A percentile compares a stretch with the other conserved stretches of the same genome.
Conservation (phyloP, 2,888 invertebrate genomes). For the Cylloceria caligata region DNA sequence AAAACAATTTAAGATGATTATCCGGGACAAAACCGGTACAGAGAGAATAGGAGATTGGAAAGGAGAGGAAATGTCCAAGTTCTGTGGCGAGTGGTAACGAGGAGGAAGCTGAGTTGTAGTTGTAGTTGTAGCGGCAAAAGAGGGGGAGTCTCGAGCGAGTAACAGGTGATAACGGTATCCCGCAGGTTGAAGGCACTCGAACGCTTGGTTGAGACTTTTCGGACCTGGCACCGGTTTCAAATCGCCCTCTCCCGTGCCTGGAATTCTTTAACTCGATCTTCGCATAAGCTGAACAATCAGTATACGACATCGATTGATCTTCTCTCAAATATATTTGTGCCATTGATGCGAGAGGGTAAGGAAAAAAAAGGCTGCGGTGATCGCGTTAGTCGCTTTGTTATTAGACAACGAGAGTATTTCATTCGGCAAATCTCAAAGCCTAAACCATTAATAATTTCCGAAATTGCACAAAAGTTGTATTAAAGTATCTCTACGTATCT, state of each 20-base stretch:
- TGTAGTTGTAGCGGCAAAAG: slow-evolving; percentile 8
- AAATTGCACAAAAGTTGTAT: too few species aligned
- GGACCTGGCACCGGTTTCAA: slow-evolving; percentile 34
- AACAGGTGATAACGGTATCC: slow-evolving; percentile 80
- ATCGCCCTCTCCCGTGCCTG: background rate
- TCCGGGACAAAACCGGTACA: slow-evolving; percentile 23
- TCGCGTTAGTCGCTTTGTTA: too few species aligned
- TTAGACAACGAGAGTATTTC: too few species aligned
- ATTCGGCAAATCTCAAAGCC: too few species aligned
- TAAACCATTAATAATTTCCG: too few species aligned
- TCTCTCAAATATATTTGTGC: too few species aligned
- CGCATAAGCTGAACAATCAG: background rate
- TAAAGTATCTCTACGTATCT: too few species aligned
- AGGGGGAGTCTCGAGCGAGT: slow-evolving; percentile 64
- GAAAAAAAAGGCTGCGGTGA: too few species aligned
- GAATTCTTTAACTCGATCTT: slow-evolving; percentile 18
- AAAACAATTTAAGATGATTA: slow-evolving; percentile 39
- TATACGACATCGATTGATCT: background rate
- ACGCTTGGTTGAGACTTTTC: slow-evolving; percentile 42
- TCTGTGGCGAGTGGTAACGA: slow-evolving; percentile 46
- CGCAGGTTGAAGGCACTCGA: slow-evolving; percentile 61
- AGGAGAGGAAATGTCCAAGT: slow-evolving; percentile 30
- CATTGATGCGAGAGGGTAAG: too few species aligned
- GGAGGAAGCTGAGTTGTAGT: slow-evolving; percentile 63
- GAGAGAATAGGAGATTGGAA: slow-evolving; percentile 5